phyloP scores from a whole-genome alignment of 2,888 invertebrate species.

The Drosophila leonis region DNA sequence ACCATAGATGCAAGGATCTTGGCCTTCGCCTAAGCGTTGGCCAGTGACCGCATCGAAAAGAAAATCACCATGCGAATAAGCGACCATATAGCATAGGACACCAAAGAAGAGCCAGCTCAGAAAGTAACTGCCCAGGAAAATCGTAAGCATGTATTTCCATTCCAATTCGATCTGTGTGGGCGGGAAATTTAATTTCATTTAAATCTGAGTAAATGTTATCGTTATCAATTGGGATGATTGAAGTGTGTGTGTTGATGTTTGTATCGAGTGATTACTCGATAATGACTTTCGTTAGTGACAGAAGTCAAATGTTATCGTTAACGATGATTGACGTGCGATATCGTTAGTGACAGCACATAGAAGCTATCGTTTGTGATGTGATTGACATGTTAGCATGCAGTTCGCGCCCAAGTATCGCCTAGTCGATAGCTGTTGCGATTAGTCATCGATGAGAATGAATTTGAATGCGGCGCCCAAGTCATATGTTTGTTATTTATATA shows the following conservation, averaged over 20 bases:
- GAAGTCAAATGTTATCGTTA: slow-evolving; percentile 14
- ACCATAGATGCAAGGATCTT: slow-evolving; percentile 87
- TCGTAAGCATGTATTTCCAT: slow-evolving; percentile 96
- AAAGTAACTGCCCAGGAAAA: slow-evolving; percentile 94
- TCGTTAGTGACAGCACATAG: neutral
- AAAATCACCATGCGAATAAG: slow-evolving; percentile 92
- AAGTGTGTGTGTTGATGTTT: neutral
- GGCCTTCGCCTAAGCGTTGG: slow-evolving; percentile 85
- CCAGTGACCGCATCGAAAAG: slow-evolving; percentile 87
- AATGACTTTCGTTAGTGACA: neutral
- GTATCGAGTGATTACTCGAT: slow-evolving; percentile 3
- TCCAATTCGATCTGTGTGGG: slow-evolving; percentile 87
- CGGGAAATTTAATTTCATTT: slow-evolving; percentile 1
- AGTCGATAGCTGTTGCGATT: neutral
- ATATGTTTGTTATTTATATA: slow-evolving; percentile 32
- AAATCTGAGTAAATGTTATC: slow-evolving; percentile 21
- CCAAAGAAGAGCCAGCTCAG: slow-evolving; percentile 93
- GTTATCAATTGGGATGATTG: neutral
- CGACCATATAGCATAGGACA: slow-evolving; percentile 91
- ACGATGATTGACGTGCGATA: slow-evolving; percentile 9
- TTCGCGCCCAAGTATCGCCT: neutral
- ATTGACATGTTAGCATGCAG: neutral
- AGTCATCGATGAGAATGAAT: slow-evolving; percentile 16
- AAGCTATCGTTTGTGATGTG: neutral
- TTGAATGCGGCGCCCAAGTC: slow-evolving; percentile 29